Percentiles rank a stretch among this genome's conserved stretches.
Evolutionary conservation across 2,113 vertebrate genomes (phyloP).

Genomic region (Ascaphus truei): DNA sequence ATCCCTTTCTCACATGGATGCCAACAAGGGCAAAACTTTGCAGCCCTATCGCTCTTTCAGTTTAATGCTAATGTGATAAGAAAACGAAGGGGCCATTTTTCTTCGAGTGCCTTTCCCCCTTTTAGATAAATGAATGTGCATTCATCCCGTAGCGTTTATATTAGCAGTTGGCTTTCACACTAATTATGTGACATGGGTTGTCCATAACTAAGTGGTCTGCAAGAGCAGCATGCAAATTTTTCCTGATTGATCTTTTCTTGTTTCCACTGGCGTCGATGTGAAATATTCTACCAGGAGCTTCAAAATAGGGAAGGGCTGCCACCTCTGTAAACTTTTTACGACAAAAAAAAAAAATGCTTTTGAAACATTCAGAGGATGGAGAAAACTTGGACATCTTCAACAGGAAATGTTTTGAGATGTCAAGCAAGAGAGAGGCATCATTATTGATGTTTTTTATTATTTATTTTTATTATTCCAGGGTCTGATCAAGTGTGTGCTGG

Average conservation of each 20-base stretch:
- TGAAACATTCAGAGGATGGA: too few relatives aligned
- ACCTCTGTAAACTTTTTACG: too few relatives aligned
- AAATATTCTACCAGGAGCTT: too few relatives aligned
- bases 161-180: constrained; percentile 39
- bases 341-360: too few relatives aligned
- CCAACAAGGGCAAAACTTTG: constrained; percentile 49
- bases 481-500: too few relatives aligned
- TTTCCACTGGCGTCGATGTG: too few relatives aligned
- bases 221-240: not conserved
- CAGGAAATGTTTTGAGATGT: too few relatives aligned
- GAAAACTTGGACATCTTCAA: too few relatives aligned
- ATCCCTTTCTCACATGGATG: constrained; percentile 54
- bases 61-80: constrained; percentile 54
- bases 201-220: constrained; percentile 37
- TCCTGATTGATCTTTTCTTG: constrained; percentile 16
- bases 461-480: too few relatives aligned
- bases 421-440: too few relatives aligned
- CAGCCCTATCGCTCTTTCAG: constrained; percentile 42
- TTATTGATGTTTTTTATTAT: too few relatives aligned
- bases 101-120: constrained; percentile 32
- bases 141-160: constrained; percentile 40
- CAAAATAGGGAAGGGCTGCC: too few relatives aligned
- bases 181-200: constrained; percentile 38
- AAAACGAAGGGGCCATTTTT: constrained; percentile 42
- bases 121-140: constrained; percentile 44